These are phyloP conservation scores for Vulpes vulpes DNA, from an alignment of 2,113 vertebrate species.

Conservation along the genomic window DNA sequence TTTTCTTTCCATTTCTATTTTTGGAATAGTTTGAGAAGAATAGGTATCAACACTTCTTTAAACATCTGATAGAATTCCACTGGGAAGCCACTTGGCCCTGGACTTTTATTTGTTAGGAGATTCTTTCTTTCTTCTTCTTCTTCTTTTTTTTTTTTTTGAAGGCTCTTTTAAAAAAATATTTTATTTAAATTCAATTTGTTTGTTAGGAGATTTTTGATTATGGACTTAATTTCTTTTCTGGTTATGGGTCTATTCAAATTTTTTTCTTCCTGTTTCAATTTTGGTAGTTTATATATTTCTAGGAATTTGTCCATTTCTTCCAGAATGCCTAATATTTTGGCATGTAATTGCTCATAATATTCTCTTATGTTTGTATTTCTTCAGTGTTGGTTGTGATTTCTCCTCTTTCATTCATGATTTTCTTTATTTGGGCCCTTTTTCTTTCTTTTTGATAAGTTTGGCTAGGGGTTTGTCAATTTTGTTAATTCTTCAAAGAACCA, in stretches of 20 bases:
- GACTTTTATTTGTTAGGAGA: neutral
- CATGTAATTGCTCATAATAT: too few relatives aligned
- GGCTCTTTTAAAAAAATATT: too few relatives aligned
- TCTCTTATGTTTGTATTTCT: too few relatives aligned
- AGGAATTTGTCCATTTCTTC: too few relatives aligned
- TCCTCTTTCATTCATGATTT: neutral
- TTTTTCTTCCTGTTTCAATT: neutral
- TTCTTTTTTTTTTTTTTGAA: too few relatives aligned
- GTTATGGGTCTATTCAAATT: neutral
- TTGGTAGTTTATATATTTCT: neutral
- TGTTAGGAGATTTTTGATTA: neutral
- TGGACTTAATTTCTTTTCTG: neutral
- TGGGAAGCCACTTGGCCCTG: neutral
- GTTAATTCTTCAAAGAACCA: neutral
- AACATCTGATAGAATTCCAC: neutral
- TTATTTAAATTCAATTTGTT: neutral
- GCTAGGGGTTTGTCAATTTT: neutral
- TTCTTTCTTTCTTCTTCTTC: neutral
- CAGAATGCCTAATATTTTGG: too few relatives aligned
- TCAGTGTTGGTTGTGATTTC: too few relatives aligned
- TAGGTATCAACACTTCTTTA: too few relatives aligned
- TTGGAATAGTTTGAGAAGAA: too few relatives aligned
- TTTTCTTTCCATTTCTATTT: too few relatives aligned
- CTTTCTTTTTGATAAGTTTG: neutral
- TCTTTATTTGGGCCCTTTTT: neutral